These are phyloP conservation scores for Perccottus glenii DNA, from an alignment of 2,113 vertebrate species.

Conservation along the genomic window DNA sequence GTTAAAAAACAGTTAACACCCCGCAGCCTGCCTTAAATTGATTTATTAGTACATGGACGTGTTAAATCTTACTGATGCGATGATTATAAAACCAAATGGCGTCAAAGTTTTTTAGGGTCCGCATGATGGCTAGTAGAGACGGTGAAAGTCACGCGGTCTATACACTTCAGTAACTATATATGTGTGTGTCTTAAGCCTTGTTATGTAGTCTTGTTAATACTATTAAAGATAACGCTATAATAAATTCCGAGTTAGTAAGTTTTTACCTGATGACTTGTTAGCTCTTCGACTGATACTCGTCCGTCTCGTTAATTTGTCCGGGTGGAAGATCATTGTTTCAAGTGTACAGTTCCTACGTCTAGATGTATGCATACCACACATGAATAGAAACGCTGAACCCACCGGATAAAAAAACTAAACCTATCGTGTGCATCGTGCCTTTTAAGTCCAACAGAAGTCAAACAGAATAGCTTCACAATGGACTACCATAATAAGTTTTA, in stretches of 20 bases:
- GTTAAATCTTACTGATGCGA: no score
- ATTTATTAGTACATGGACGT: no score
- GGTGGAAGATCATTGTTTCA: background rate
- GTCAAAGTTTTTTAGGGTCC: background rate
- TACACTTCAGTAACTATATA: background rate
- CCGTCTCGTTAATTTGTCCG: conserved; percentile 25
- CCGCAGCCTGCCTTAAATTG: no score
- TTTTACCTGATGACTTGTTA: conserved; percentile 27
- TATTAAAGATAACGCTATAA: background rate
- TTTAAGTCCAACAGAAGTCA: no score
- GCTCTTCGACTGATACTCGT: background rate
- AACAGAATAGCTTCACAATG: no score
- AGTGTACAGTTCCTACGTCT: background rate
- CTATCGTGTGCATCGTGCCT: no score
- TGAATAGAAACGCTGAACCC: no score
- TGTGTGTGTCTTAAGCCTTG: background rate
- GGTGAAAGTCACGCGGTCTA: background rate
- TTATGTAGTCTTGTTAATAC: background rate
- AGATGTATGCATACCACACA: no score
- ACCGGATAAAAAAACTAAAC: no score
- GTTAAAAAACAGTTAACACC: background rate
- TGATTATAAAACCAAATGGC: no score
- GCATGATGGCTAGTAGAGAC: conserved; percentile 3
- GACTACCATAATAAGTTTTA: no score
- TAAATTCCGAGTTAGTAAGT: background rate